Evolutionary conservation across 2,888 invertebrate species (phyloP).

Genomic region (Cerastis leucographa): DNA sequence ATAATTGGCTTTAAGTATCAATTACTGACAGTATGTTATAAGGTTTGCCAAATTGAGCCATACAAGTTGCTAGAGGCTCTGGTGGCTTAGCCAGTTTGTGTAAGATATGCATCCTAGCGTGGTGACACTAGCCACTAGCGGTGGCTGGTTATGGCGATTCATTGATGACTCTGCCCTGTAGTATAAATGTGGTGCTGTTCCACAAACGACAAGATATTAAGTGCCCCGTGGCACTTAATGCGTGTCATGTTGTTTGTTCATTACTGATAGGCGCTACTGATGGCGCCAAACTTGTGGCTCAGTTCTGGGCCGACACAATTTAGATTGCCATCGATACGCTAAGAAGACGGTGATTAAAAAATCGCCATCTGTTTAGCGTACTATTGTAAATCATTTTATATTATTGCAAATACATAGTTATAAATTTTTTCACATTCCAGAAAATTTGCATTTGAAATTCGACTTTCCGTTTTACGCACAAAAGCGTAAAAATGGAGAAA

Average conservation of each 20-base stretch:
- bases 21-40: neutral
- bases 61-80: neutral
- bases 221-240: neutral
- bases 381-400: neutral
- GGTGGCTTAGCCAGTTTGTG: neutral
- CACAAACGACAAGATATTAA: neutral
- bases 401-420: neutral
- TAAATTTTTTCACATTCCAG: conserved; percentile 63
- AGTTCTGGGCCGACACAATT: too few relatives aligned
- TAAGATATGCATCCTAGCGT: neutral
- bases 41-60: neutral
- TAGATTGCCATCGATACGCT: neutral
- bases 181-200: neutral
- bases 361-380: too few relatives aligned
- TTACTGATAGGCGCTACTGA: neutral
- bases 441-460: conserved; percentile 71
- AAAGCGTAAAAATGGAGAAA: conserved; percentile 73
- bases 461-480: conserved; percentile 71
- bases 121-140: too few relatives aligned
- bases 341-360: too few relatives aligned
- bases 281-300: neutral
- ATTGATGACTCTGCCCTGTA: neutral
- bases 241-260: neutral
- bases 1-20: neutral
- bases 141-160: neutral